Evolutionary conservation across 92 coral and sea anemone genomes (phyloP), one percentile per base, ranked within the genome.

Genomic region (Montipora capitata): DNA sequence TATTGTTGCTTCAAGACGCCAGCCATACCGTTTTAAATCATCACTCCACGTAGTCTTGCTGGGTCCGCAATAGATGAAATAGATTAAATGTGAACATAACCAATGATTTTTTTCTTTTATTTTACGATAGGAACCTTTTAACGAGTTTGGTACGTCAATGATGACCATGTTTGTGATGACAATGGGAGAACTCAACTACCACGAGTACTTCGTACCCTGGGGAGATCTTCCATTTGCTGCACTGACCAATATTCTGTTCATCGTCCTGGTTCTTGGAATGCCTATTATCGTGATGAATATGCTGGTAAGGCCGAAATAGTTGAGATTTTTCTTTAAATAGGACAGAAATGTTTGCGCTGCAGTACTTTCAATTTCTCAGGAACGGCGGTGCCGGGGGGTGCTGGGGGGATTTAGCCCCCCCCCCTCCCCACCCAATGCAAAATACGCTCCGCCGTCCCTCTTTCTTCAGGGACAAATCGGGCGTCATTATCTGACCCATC

Each of bases 131-230:
- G 77, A 42, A 3, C 85, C 94, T 7, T 92, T 85, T 27, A 42
- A 70, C 39, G 38, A 78, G 6, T 81, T 79, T 72, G 90, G 87
- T 7, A 80, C 45, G 7, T 95, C 98, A 2, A 72, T 95, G 87
- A 93, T 95, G 98, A 93, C 93, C 27, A 94, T 92, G 66, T 95
- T 95, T 74, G 94, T 94, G 68, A 95, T 95, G 98, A 95, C 98
- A 8, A 87, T 95, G 18, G 98, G 98, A 5, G 98, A 95, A 45
- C 81, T 95, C 68, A 95, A 93, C 61, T 95, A 95, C 71, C 91
- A 80, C 10, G 96, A 93, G 1, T 90, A 79, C 56, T 93, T 95
- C 41, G 77, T 88, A 14, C 95, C 96, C 9, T 92, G 91, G 72
- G 82, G 84, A 45, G 66, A 81, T 14, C 92, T 95, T 40, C 85